A percentile compares a stretch with the other conserved stretches of the same genome.
Conservation (phyloP, 2,113 vertebrate genomes). For the Struthidea cinerea region DNA sequence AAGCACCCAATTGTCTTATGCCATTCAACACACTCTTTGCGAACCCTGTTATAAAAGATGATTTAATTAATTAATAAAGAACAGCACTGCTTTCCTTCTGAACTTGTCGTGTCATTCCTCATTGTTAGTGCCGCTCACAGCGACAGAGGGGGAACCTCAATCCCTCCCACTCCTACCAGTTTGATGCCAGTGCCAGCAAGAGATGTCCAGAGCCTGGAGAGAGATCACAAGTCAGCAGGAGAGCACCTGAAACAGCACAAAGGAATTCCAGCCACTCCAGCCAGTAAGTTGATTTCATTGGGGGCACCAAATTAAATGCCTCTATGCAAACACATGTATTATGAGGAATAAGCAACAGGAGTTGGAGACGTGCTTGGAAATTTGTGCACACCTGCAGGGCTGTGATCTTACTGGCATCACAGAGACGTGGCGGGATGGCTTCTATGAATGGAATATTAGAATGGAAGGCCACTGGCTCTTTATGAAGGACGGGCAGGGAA, state of each 20-base stretch:
- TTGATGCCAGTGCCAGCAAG: neutral
- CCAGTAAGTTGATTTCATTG: neutral
- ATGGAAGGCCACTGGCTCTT: neutral
- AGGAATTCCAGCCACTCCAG: neutral
- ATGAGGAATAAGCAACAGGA: neutral
- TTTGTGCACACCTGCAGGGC: neutral
- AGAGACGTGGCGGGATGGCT: neutral
- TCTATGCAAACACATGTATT: rapidly evolving
- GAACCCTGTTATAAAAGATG: too few species aligned
- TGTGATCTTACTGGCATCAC: neutral
- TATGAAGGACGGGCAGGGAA: neutral
- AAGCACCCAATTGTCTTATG: too few species aligned
- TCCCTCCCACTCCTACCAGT: neutral
- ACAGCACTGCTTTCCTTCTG: too few species aligned
- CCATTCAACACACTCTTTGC: too few species aligned
- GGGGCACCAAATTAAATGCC: neutral
- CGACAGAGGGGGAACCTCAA: neutral
- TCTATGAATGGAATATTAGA: neutral
- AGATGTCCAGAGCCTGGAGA: neutral
- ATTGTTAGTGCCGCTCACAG: too few species aligned
- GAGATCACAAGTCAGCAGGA: neutral
- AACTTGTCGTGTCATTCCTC: too few species aligned
- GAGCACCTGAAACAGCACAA: neutral
- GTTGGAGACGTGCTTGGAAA: neutral
- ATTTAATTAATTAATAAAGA: too few species aligned